A percentile compares a stretch with the other conserved stretches of the same genome.
Conservation (phyloP, 1,140 invertebrate genomes). For the Sitobion miscanthi region DNA sequence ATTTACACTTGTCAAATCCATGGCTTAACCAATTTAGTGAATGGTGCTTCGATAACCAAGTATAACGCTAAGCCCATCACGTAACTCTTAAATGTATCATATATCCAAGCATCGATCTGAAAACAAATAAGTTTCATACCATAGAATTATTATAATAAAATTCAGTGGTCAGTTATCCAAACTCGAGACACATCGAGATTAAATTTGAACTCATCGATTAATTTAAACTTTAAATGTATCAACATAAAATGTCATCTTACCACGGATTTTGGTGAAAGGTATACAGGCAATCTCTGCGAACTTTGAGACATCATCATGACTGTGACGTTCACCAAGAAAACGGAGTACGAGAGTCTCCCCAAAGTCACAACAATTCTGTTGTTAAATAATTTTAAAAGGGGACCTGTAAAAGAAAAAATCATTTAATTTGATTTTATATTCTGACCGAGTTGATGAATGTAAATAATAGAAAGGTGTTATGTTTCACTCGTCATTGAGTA, state of each 20-base stretch:
- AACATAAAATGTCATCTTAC: background rate
- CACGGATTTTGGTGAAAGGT: background rate
- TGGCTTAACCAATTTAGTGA: background rate
- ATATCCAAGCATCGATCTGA: constrained; percentile 12
- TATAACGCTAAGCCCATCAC: background rate
- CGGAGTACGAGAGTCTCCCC: constrained; percentile 4
- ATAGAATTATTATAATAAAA: background rate
- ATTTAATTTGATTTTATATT: background rate
- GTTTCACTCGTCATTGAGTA: background rate
- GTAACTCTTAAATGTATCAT: constrained; percentile 33
- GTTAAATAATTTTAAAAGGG: background rate
- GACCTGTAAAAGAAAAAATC: background rate
- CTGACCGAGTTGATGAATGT: background rate
- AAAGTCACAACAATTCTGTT: background rate
- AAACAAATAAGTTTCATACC: background rate
- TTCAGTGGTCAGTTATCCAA: too few relatives aligned
- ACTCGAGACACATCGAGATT: too few relatives aligned
- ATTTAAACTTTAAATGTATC: too few relatives aligned
- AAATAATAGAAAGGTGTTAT: background rate
- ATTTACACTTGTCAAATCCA: background rate
- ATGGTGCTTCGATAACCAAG: constrained; percentile 13
- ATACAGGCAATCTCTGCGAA: background rate
- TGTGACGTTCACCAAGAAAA: background rate
- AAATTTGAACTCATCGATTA: too few relatives aligned
- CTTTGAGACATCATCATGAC: constrained; percentile 7